phyloP scores from a whole-genome alignment of 2,113 vertebrate species.

The Aix galericulata region DNA sequence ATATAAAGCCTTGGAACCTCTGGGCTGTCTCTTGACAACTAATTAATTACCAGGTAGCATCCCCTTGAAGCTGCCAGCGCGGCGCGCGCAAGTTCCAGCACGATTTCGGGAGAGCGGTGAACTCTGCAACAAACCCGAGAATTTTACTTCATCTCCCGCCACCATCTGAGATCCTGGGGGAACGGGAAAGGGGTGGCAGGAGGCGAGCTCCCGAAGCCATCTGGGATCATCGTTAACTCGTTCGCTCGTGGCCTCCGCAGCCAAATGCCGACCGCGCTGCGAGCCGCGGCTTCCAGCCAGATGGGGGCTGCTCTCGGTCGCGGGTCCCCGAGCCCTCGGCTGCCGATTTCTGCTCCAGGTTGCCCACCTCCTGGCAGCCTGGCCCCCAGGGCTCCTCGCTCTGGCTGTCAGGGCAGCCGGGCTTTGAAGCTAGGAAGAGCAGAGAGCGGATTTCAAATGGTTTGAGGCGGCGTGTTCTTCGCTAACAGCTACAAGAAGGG shows the following conservation, averaged over 20 bases:
- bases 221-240: conserved; percentile 67
- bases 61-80: conserved; percentile 66
- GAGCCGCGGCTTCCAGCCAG: conserved; percentile 53
- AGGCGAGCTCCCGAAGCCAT: conserved; percentile 44
- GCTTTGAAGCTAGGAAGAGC: neutral
- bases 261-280: neutral
- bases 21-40: conserved; percentile 70
- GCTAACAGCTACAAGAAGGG: neutral
- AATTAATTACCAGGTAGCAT: conserved; percentile 75
- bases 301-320: neutral
- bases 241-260: conserved; percentile 34
- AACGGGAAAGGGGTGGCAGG: conserved; percentile 52
- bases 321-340: neutral
- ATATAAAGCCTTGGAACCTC: conserved; percentile 66
- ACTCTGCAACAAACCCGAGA: conserved; percentile 65
- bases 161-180: conserved; percentile 63
- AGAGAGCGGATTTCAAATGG: neutral
- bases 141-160: conserved; percentile 68
- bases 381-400: neutral
- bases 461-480: neutral
- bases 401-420: neutral
- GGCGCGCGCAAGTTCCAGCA: conserved; percentile 67
- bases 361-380: neutral
- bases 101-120: conserved; percentile 43
- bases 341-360: neutral